Evolutionary conservation across 1,140 invertebrate genomes (phyloP).

Genomic region (Eufriesea mexicana): DNA sequence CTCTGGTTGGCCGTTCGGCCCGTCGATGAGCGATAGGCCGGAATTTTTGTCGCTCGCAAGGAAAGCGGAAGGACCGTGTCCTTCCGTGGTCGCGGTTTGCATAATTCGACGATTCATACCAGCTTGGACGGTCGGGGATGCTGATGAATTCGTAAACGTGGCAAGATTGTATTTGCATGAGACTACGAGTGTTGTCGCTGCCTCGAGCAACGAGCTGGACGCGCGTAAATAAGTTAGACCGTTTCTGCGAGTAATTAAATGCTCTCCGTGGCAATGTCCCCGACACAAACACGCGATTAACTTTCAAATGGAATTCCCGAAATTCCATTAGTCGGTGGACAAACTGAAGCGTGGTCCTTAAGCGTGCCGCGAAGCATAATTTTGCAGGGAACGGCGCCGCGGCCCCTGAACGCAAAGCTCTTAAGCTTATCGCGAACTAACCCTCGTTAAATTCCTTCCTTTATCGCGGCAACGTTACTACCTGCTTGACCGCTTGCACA

Average conservation of each 20-base stretch:
- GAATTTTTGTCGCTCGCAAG: background rate
- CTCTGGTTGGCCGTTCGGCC: background rate
- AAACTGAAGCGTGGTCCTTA: constrained; percentile 4
- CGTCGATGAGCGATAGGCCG: constrained; percentile 12
- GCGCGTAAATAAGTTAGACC: constrained; percentile 41
- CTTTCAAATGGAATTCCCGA: constrained; percentile 31
- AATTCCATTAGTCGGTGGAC: constrained; percentile 42
- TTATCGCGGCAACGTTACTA: constrained; percentile 44
- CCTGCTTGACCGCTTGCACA: background rate
- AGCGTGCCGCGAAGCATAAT: constrained; percentile 20
- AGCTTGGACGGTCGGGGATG: background rate
- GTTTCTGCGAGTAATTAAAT: constrained; percentile 43
- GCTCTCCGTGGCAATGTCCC: background rate
- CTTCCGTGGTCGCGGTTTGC: background rate
- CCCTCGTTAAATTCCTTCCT: constrained; percentile 57
- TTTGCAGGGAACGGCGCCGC: background rate
- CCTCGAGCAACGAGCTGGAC: background rate
- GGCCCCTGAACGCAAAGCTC: constrained; percentile 41
- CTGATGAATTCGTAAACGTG: constrained; percentile 25
- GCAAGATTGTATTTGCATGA: constrained; percentile 32
- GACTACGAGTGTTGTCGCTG: constrained; percentile 20
- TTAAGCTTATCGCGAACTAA: constrained; percentile 55
- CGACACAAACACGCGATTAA: constrained; percentile 31
- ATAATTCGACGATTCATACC: constrained; percentile 9
- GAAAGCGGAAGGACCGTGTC: background rate